These are phyloP conservation scores for Myathropa florea DNA, from an alignment of 2,888 invertebrate species.

Conservation along the genomic window DNA sequence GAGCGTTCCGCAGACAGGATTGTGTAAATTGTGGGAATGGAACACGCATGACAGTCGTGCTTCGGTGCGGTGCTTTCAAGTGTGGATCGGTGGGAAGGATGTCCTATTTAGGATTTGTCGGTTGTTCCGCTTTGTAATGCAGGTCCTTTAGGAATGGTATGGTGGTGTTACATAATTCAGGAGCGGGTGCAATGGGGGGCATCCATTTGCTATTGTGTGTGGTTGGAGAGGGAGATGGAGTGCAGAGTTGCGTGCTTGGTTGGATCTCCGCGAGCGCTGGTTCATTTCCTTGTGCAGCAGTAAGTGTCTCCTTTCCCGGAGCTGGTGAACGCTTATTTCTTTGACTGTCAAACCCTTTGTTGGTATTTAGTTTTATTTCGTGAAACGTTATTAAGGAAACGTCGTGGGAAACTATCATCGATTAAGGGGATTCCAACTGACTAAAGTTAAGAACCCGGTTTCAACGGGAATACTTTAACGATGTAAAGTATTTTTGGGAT, in stretches of 20 bases:
- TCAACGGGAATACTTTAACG: background rate
- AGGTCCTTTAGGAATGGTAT: background rate
- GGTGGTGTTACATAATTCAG: background rate
- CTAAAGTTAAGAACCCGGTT: background rate
- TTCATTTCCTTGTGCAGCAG: background rate
- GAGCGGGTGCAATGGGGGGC: background rate
- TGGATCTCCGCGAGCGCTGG: background rate
- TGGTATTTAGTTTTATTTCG: background rate
- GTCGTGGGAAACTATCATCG: background rate
- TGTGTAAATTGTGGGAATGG: constrained; percentile 6
- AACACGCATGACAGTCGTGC: constrained; percentile 20
- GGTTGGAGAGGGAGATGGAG: background rate
- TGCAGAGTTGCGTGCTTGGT: background rate
- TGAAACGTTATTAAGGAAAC: background rate
- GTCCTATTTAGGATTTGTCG: background rate
- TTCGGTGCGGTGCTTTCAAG: background rate
- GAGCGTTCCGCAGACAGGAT: constrained; percentile 21
- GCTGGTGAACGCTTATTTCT: background rate
- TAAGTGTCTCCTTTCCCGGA: background rate
- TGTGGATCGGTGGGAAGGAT: background rate
- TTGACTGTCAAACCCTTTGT: background rate
- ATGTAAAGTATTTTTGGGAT: background rate
- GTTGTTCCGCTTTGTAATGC: background rate
- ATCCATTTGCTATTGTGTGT: background rate
- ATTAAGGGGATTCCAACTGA: background rate